phyloP scores from a whole-genome alignment of 2,888 invertebrate genomes.

The Tiliacea aurago region DNA sequence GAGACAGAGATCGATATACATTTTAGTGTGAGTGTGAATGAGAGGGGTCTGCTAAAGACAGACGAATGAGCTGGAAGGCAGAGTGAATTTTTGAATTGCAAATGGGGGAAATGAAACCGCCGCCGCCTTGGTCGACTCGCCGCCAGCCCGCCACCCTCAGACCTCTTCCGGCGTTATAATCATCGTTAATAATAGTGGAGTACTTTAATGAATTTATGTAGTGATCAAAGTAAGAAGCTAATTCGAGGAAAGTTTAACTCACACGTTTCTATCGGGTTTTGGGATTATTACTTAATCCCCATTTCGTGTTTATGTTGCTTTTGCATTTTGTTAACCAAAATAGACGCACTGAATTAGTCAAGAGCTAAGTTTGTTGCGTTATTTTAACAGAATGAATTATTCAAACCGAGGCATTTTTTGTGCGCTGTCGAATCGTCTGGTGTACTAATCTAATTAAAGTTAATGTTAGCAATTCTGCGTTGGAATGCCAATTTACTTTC shows the following conservation, averaged over 20 bases:
- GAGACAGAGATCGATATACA: constrained; percentile 70
- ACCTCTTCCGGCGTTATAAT: constrained; percentile 85
- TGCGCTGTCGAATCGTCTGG: constrained; percentile 26
- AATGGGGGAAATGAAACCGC: constrained; percentile 88
- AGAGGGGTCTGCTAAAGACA: constrained; percentile 70
- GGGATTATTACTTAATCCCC: constrained; percentile 57
- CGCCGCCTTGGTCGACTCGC: constrained; percentile 76
- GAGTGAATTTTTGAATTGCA: constrained; percentile 89
- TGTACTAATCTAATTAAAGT: constrained; percentile 46
- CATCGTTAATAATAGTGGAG: constrained; percentile 86
- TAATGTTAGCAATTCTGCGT: constrained; percentile 33
- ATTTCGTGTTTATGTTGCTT: constrained; percentile 61
- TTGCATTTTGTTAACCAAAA: constrained; percentile 72
- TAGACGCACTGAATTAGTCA: constrained; percentile 60
- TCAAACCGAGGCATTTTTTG: constrained; percentile 50
- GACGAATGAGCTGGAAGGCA: constrained; percentile 76
- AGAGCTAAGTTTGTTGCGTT: constrained; percentile 56
- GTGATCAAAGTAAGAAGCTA: constrained; percentile 82
- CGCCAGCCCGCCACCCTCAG: constrained; percentile 78
- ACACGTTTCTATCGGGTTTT: constrained; percentile 45
- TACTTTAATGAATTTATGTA: constrained; percentile 87
- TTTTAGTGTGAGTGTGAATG: constrained; percentile 67
- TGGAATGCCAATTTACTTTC: constrained; percentile 39
- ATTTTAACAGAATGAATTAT: constrained; percentile 51
- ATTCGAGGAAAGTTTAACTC: constrained; percentile 65